phyloP scores from a whole-genome alignment of 2,888 invertebrate genomes.

The Eucera pruinosa region DNA sequence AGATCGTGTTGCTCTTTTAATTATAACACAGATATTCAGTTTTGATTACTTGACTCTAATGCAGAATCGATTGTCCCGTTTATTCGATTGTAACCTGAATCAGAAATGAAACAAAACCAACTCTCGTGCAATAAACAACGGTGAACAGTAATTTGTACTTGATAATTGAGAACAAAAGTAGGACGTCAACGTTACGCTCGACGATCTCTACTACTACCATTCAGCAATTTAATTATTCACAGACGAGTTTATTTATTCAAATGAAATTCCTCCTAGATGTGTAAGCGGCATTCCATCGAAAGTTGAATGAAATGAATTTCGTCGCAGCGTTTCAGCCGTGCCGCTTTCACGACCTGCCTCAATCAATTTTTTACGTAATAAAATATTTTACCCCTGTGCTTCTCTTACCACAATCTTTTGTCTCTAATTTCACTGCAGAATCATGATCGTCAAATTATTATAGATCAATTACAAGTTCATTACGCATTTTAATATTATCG shows the following conservation, averaged over 20 bases:
- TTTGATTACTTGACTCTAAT: not conserved
- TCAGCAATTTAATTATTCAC: constrained; percentile 54
- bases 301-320: constrained; percentile 41
- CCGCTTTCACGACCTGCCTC: constrained; percentile 35
- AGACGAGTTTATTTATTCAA: constrained; percentile 56
- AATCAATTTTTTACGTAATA: not conserved
- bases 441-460: no score
- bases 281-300: constrained; percentile 22
- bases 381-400: not conserved
- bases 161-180: constrained; percentile 60
- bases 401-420: not conserved
- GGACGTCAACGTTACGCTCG: constrained; percentile 64
- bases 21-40: no score
- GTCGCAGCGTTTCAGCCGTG: not conserved
- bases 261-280: constrained; percentile 45
- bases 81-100: not conserved
- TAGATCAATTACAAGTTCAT: no score
- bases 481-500: no score
- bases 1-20: no score
- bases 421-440: not conserved
- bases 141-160: constrained; percentile 26
- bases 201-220: constrained; percentile 39
- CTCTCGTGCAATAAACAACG: constrained; percentile 28
- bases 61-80: not conserved
- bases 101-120: constrained; percentile 19